Base-by-base conservation (phyloP, 1,140 invertebrate species). In the Drosophila leontia region DNA sequence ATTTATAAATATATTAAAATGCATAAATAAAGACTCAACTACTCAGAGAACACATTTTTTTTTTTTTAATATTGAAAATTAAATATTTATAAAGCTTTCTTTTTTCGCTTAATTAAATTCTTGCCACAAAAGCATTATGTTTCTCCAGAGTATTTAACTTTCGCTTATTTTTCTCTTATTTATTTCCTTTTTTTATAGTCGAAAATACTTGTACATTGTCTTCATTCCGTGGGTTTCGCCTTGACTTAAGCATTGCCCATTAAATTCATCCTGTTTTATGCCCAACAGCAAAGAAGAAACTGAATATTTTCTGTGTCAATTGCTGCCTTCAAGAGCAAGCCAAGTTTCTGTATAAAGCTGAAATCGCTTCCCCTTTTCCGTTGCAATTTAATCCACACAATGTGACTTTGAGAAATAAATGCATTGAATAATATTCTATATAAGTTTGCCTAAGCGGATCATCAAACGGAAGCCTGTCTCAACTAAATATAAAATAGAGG, bases 391-490 rank as follows among this genome's bases (percentile, higher is more conserved):
- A 72, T 59, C 67, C 45, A 37, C 37, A 59, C 71, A 72, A 70
- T 71, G 17, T 17, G 26, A 32, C 32, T 60, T 23, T 8, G 35
- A 35, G 23, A 75, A 75, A 42, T 76, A 68, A 62, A 62, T 47
- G 48, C 42, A 62, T 29, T 29, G 26, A 19, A 44, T 12, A 41
- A 53, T 50, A 69, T 58, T 23, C 41, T 29, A 47, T 67, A n/a
- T 29, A 53, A 58, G 11, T 61, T 61, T 45, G 13, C 17, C 48
- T 76, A 87, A 79, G 79, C 84, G 71, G 80, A 78, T 87, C 64
- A 78, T 17, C 57, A 80, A 83, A 87, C 83, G 83, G 84, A 87
- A 87, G 79, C 75, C 45, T 83, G 76, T 84, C 76, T 61, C 39
- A 48, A 58, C 44, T 63, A 41, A 55, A 56, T 34, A 68, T 5